Conservation (phyloP, 2,797 vertebrate genomes). For the Melanotaenia maccullochi region DNA sequence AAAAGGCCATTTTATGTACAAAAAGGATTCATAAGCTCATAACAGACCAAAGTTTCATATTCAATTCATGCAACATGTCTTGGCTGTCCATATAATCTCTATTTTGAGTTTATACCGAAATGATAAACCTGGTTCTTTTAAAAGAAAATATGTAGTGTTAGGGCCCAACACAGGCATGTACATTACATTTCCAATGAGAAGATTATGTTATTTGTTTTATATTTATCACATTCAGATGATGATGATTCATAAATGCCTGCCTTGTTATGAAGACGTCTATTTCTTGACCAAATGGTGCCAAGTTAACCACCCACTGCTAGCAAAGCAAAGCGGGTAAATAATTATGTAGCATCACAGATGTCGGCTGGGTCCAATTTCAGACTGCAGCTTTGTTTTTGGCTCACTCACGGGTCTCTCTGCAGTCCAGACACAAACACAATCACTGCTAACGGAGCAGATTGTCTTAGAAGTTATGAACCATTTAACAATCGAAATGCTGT, state of each 20-base stretch:
- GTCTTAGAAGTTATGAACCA: conserved; percentile 53
- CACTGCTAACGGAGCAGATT: conserved; percentile 21
- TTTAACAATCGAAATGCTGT: conserved; percentile 50
- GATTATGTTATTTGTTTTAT: not conserved
- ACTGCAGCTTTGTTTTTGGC: conserved; percentile 41
- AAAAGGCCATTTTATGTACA: not conserved
- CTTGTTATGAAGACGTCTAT: not conserved
- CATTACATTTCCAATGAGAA: no score
- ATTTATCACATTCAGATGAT: not conserved
- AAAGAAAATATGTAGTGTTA: no score
- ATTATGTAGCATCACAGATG: conserved; percentile 15
- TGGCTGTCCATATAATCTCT: no score
- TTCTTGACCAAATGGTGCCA: not conserved
- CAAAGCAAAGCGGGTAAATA: conserved; percentile 16
- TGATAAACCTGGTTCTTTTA: no score
- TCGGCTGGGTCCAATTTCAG: conserved; percentile 37
- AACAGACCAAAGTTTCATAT: no score
- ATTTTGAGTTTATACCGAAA: not conserved
- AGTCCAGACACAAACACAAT: conserved; percentile 38
- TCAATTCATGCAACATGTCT: no score
- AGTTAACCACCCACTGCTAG: not conserved
- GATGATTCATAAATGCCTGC: not conserved
- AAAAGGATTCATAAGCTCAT: no score
- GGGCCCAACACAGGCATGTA: no score
- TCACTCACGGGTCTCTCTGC: conserved; percentile 39